Evolutionary conservation across 2,888 invertebrate genomes (phyloP).

Genomic region (Sminthurinus aureus): DNA sequence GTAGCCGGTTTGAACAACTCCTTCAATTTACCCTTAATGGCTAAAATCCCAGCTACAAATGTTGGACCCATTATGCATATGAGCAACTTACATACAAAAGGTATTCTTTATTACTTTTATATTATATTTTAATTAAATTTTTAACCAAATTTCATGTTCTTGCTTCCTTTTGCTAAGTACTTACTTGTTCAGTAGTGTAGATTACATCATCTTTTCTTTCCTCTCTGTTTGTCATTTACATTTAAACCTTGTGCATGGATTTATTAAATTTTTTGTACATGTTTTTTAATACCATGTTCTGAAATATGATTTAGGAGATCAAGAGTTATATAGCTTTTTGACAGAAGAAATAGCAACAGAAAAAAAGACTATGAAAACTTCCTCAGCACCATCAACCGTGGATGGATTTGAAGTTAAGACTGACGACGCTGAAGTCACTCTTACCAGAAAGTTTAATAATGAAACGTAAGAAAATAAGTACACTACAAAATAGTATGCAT

Average conservation of each 20-base stretch:
- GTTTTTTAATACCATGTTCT: no score
- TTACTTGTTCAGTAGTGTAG: no score
- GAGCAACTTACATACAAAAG: slow-evolving; percentile 41
- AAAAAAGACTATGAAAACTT: slow-evolving; percentile 76
- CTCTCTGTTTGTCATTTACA: background rate
- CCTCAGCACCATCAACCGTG: slow-evolving; percentile 76
- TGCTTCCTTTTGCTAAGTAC: no score
- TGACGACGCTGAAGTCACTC: slow-evolving; percentile 83
- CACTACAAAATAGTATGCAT: no score
- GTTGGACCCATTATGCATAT: slow-evolving; percentile 30
- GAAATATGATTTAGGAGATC: slow-evolving; percentile 79
- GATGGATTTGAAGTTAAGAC: slow-evolving; percentile 82
- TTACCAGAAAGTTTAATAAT: slow-evolving; percentile 68
- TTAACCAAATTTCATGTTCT: no score
- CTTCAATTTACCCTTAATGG: slow-evolving; percentile 18
- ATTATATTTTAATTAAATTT: no score
- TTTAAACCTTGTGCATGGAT: no score
- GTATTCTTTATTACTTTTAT: no score
- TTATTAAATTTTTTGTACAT: background rate
- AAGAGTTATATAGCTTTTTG: slow-evolving; percentile 87
- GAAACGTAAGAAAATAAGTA: slow-evolving; percentile 67
- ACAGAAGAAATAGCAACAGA: slow-evolving; percentile 94
- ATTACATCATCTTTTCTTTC: no score
- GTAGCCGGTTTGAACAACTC: background rate
- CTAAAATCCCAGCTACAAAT: slow-evolving; percentile 13